These are phyloP conservation scores for Sinohyriopsis cumingii DNA, from an alignment of 2,888 invertebrate species.

Conservation along the genomic window DNA sequence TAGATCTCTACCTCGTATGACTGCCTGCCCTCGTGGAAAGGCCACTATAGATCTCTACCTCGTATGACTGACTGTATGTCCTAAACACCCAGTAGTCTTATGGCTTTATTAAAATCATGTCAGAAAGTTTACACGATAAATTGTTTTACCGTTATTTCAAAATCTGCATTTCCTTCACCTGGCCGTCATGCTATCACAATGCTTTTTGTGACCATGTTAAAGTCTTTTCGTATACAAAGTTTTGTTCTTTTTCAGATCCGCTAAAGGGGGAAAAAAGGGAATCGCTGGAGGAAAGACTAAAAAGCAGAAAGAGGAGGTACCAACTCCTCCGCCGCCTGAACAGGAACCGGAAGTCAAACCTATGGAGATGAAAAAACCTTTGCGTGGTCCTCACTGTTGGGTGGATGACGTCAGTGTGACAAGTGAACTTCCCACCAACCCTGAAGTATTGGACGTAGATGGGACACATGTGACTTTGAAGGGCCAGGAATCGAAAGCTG, in stretches of 20 bases:
- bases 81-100: too few relatives aligned
- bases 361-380: slow-evolving; percentile 28
- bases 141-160: too few relatives aligned
- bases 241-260: slow-evolving; percentile 9
- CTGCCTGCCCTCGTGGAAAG: too few relatives aligned
- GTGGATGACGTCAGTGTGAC: slow-evolving; percentile 57
- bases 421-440: slow-evolving; percentile 35
- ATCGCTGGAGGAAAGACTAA: background rate
- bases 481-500: slow-evolving; percentile 17
- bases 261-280: slow-evolving; percentile 3
- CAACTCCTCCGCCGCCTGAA: slow-evolving; percentile 21
- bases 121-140: too few relatives aligned
- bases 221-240: too few relatives aligned
- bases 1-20: too few relatives aligned
- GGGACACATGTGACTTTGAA: background rate
- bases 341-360: slow-evolving; percentile 37
- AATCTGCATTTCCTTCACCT: too few relatives aligned
- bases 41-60: too few relatives aligned
- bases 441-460: slow-evolving; percentile 2
- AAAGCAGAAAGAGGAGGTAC: slow-evolving; percentile 22
- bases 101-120: too few relatives aligned
- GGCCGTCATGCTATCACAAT: too few relatives aligned
- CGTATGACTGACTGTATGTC: too few relatives aligned
- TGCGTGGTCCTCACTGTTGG: slow-evolving; percentile 55
- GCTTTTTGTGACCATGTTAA: too few relatives aligned